A percentile compares a stretch with the other conserved stretches of the same genome.
phyloP scores from a whole-genome alignment of 2,113 vertebrate species.

The Hydrochoerus hydrochaeris region DNA sequence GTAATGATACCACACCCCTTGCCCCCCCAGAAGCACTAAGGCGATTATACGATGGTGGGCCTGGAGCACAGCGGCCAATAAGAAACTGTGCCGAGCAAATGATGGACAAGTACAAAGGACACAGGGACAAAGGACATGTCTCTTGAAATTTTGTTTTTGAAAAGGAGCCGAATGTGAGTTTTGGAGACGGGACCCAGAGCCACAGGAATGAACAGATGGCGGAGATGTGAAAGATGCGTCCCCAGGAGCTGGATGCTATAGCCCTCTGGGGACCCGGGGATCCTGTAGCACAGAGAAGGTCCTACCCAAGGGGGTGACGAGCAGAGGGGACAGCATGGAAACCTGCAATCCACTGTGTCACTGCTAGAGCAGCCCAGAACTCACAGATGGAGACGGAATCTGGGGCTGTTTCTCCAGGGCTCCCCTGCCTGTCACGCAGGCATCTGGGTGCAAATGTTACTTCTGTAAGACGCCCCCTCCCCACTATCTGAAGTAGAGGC shows the following conservation, averaged over 20 bases:
- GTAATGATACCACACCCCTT: not conserved
- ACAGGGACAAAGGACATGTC: not conserved
- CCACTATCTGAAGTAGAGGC: not conserved
- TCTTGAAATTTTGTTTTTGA: not conserved
- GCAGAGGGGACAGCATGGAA: not conserved
- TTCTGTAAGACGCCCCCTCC: not conserved
- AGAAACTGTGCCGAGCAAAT: not conserved
- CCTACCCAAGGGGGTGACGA: not conserved
- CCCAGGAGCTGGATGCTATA: not conserved
- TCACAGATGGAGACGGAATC: not conserved
- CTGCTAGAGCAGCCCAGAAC: not conserved
- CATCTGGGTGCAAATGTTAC: not conserved
- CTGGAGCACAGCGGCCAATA: not conserved
- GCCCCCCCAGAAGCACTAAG: not conserved
- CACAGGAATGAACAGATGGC: not conserved
- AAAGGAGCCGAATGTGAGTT: not conserved
- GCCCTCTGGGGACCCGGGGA: not conserved
- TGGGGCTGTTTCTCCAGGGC: not conserved
- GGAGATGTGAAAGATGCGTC: fast-evolving
- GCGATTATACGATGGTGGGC: not conserved
- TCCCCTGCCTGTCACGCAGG: not conserved
- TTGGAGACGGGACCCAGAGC: not conserved
- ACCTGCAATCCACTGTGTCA: not conserved
- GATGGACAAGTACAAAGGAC: not conserved
- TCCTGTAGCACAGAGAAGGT: not conserved